Conservation (phyloP, 2,113 vertebrate genomes). For the Panthera uncia region DNA sequence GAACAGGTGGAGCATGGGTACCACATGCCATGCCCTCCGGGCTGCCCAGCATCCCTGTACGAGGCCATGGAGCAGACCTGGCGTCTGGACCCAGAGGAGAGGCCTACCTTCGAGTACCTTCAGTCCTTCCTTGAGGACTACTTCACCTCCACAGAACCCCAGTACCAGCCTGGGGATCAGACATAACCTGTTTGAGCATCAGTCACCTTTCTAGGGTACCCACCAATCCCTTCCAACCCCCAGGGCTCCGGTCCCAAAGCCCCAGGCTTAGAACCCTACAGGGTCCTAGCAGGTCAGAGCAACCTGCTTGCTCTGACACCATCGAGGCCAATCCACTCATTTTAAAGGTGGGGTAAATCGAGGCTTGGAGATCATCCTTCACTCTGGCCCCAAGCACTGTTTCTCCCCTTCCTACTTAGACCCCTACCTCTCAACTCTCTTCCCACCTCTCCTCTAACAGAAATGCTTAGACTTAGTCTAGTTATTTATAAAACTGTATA, state of each 20-base stretch:
- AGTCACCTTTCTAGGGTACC: background rate
- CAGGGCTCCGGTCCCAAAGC: background rate
- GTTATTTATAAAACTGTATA: constrained; percentile 73
- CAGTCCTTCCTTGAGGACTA: constrained; percentile 99
- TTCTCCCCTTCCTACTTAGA: background rate
- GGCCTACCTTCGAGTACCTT: constrained; percentile 98
- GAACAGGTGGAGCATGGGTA: constrained; percentile 97
- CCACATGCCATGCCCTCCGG: constrained; percentile 93
- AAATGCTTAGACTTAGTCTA: constrained; percentile 4
- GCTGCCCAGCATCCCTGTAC: constrained; percentile 93
- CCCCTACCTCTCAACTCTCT: background rate
- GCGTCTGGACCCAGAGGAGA: constrained; percentile 94
- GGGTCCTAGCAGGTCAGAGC: background rate
- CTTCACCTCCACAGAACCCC: constrained; percentile 98
- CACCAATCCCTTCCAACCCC: background rate
- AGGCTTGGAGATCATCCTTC: background rate
- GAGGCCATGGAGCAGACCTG: constrained; percentile 98
- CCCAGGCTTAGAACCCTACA: background rate
- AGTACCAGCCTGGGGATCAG: constrained; percentile 97
- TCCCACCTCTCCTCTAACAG: background rate
- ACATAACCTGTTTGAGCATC: constrained; percentile 41
- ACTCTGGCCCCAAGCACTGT: background rate
- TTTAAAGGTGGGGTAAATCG: background rate
- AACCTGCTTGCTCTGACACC: background rate
- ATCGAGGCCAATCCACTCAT: background rate